Conservation (phyloP, 64 coral and sea anemone genomes). For the Catalaphyllia jardinei region DNA sequence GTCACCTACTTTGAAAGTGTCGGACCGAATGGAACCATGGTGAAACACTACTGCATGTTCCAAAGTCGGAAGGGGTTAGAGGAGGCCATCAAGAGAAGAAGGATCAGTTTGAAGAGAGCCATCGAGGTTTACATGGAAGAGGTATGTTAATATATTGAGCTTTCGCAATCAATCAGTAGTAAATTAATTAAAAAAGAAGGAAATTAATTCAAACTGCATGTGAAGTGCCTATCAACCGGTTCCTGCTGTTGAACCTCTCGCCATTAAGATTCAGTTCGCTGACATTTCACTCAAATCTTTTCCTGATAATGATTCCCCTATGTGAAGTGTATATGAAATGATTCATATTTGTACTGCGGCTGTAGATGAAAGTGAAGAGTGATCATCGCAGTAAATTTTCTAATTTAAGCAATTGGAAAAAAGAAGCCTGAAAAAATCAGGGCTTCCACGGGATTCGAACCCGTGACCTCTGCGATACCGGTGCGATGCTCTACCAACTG, state of each 20-base stretch:
- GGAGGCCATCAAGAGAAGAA: not conserved
- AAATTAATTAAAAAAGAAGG: not conserved
- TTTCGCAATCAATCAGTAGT: not conserved
- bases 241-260: not conserved
- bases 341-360: no score
- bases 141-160: not conserved
- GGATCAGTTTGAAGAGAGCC: slow-evolving; percentile 28
- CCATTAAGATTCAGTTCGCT: not conserved
- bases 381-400: no score
- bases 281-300: no score
- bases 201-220: not conserved
- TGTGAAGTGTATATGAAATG: no score
- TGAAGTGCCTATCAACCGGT: not conserved
- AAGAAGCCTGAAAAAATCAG: no score
- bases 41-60: slow-evolving; percentile 20
- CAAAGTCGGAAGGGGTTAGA: slow-evolving; percentile 3
- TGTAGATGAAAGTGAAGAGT: no score
- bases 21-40: not conserved
- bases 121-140: slow-evolving; percentile 52
- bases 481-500: no score
- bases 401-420: no score
- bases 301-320: no score
- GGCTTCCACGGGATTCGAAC: no score
- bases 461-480: no score
- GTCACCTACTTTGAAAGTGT: not conserved